Evolutionary conservation across 2,797 vertebrate genomes (phyloP), one percentile per base, ranked within the genome.

Genomic region (Adrianichthys oophorus): DNA sequence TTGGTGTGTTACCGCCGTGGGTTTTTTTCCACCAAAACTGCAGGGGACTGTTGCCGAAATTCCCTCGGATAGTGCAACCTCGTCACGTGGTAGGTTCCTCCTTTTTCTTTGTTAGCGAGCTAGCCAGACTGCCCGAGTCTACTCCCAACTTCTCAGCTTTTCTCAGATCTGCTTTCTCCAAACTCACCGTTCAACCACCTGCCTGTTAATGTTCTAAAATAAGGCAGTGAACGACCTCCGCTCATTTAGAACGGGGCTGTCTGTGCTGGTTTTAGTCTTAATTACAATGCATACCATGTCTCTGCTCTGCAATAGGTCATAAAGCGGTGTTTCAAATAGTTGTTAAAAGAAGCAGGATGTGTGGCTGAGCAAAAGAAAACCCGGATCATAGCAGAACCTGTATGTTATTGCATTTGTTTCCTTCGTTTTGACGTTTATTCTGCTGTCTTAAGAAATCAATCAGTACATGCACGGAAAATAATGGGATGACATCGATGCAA

Each of bases 21-120:
- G 57, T 68, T 90, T 81, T 81, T 88, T 89, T 88, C 85, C 87
- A 91, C 83, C 82, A 87, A 90, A 93, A 93, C 91, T 92, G 92
- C 91, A 92, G 89, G 93, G 92, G 93, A 93, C 93, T 93, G 92
- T 92, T 92, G 80, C 86, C 85, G 92, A 94, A 93, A 94, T 92
- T 95, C 93, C 93, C 94, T 94, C 93, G 94, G 94, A 94, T 93
- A 93, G 91, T 92, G 94, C 92, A 86, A 92, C 87, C 93, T 92
- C 92, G 93, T 95, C 95, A 96, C 95, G 95, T 96, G 95, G 95
- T 97, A 96, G 93, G 95, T 96, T 94, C 94, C 93, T 93, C 91
- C 91, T 92, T 93, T 92, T 91, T 91, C 95, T 96, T 95, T 96
- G 94, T 96, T 95, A 93, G 91, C 89, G 78, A 80, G 86, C 87